These are phyloP conservation scores for Typhlichthys eigenmanni DNA, from an alignment of 2,797 vertebrate species.

Conservation along the genomic window DNA sequence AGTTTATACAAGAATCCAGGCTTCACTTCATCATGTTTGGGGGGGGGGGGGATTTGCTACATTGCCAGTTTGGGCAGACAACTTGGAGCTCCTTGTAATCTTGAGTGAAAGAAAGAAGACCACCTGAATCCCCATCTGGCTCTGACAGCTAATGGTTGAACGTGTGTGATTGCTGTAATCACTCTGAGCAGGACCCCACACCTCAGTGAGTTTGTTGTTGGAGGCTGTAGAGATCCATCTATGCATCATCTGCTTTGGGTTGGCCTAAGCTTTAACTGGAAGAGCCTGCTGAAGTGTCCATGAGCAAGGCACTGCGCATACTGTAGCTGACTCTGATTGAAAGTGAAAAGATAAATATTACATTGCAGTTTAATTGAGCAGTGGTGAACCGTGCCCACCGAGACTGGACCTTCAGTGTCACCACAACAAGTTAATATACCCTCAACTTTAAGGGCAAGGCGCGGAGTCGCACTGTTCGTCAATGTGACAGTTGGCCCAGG, in stretches of 20 bases:
- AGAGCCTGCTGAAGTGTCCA: background rate
- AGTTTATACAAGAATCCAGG: conserved; percentile 5
- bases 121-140: conserved; percentile 68
- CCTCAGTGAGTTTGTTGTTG: conserved; percentile 19
- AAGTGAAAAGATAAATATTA: background rate
- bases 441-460: no score
- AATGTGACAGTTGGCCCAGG: no score
- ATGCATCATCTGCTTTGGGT: background rate
- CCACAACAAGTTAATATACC: no score
- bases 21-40: conserved; percentile 50
- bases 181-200: conserved; percentile 50
- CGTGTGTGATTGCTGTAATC: conserved; percentile 76
- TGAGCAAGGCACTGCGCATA: no score
- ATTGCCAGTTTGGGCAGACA: no score
- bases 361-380: no score
- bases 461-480: no score
- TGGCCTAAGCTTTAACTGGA: background rate
- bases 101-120: conserved; percentile 61
- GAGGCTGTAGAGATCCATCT: conserved; percentile 9
- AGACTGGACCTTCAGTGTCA: no score
- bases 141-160: conserved; percentile 75
- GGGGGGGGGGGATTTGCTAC: conserved; percentile 20
- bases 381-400: no score
- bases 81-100: no score
- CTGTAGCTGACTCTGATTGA: background rate